phyloP scores from a whole-genome alignment of 2,888 invertebrate species.

The Maniola hyperantus region DNA sequence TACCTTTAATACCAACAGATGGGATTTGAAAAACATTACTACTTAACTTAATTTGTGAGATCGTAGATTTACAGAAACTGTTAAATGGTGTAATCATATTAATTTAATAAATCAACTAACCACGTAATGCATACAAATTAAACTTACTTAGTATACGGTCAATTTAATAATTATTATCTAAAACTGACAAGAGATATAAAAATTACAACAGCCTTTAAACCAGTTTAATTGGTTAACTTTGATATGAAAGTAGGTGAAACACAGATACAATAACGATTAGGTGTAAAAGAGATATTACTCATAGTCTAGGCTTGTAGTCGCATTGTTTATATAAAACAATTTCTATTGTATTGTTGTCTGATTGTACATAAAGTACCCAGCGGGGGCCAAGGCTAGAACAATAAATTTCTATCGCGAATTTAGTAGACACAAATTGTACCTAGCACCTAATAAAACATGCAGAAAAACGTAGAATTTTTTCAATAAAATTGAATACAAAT shows the following conservation, averaged over 20 bases:
- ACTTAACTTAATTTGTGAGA: slow-evolving; percentile 1
- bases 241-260: slow-evolving; percentile 18
- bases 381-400: slow-evolving; percentile 10
- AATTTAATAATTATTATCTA: slow-evolving; percentile 2
- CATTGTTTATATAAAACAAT: slow-evolving; percentile 14
- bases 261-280: slow-evolving; percentile 19
- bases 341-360: slow-evolving; percentile 9
- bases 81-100: background rate
- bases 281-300: slow-evolving; percentile 16
- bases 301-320: slow-evolving; percentile 10
- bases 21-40: background rate
- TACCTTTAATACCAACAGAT: no score
- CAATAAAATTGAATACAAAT: no score
- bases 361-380: slow-evolving; percentile 6
- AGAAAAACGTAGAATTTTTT: no score
- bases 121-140: slow-evolving; percentile 2
- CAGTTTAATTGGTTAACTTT: slow-evolving; percentile 9
- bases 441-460: no score
- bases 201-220: slow-evolving; percentile 8
- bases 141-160: background rate
- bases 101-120: slow-evolving; percentile 1
- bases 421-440: background rate
- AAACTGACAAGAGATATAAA: background rate
- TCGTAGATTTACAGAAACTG: background rate
- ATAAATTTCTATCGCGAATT: background rate